Base-by-base conservation (phyloP, 2,113 vertebrate species). In the Lamprologus ornatipinnis region DNA sequence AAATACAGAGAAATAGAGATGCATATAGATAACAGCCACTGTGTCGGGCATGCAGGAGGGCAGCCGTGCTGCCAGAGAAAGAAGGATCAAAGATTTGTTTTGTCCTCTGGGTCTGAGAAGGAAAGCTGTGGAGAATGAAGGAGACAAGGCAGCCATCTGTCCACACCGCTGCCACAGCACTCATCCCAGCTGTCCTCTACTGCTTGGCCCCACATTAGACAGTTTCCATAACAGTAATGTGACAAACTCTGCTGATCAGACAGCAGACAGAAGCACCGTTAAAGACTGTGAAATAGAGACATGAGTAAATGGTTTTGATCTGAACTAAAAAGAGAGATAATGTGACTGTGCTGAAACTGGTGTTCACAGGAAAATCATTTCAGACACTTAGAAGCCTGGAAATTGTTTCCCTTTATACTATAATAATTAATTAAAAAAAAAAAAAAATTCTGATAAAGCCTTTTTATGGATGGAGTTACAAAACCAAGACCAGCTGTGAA, bases 131-230 rank as follows among this genome's bases (percentile, higher is more conserved):
- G 81, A 94, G 84, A 94, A 91, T 79, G 89, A 89, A 85, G 79
- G 80, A 88, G 90, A 88, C 86, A 86, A 91, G 85, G 80, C 84
- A 78, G 92, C 94, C 94, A 94, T 95, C 94, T 95, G 94, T 94
- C 90, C 33, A 10, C 9, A 19, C 37, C 7, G 19, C 85, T 91
- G 87, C 88, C 60, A n/a, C 87, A 37, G 89, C 60, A 33, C 84
- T 86, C 78, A 26, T 58, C 81, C 88, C 89, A 93, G 91, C 94
- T 94, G 94, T 93, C 89, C 86, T 82, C 58, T 45, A 49, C 87
- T 86, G 85, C 83, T 86, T 92, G 90, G 93, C 92, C 85, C 88
- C 70, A 91, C 87, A 92, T 89, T 26, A 93, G 80, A 89, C 89
- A 70, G 26, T 85, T 88, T 88, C 84, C 49, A 70, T 80, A 70